phyloP scores from a whole-genome alignment of 2,797 vertebrate genomes.

The Sciurus vulgaris region DNA sequence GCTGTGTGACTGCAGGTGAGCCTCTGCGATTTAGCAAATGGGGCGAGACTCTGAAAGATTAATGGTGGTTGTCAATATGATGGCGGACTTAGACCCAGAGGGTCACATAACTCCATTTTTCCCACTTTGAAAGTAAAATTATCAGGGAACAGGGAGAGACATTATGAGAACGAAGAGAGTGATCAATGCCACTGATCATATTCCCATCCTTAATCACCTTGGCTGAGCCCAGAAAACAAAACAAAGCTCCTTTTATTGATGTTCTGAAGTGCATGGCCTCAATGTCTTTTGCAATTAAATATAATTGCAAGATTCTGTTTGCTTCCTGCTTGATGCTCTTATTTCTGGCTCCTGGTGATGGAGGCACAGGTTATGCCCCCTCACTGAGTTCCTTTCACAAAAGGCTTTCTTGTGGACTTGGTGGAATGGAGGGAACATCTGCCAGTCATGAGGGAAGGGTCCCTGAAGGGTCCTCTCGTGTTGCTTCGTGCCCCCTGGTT shows the following conservation, averaged over 20 bases:
- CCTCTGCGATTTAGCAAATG: neutral
- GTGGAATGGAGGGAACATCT: neutral
- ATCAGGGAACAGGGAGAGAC: neutral
- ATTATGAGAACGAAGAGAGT: neutral
- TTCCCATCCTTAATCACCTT: neutral
- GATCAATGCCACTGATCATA: slow-evolving; percentile 30
- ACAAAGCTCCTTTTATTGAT: neutral
- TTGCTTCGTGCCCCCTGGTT: neutral
- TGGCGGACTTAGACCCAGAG: neutral
- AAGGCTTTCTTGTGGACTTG: neutral
- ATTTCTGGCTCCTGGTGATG: neutral
- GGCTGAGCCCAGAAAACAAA: neutral
- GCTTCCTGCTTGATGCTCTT: neutral
- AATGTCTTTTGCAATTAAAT: neutral
- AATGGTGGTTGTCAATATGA: slow-evolving; percentile 41
- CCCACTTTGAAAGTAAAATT: slow-evolving; percentile 70
- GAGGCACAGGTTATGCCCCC: accelerated
- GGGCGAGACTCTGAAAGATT: slow-evolving; percentile 46
- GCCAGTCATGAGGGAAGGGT: neutral
- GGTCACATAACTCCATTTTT: slow-evolving; percentile 60
- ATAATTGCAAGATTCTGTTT: neutral
- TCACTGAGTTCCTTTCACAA: neutral
- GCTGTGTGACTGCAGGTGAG: slow-evolving; percentile 12
- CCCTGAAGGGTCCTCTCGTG: neutral
- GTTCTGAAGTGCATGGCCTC: neutral